A percentile compares a stretch with the other conserved stretches of the same genome.
These are phyloP conservation scores for Griposia aprilina DNA, from an alignment of 2,888 invertebrate species.

Conservation along the genomic window DNA sequence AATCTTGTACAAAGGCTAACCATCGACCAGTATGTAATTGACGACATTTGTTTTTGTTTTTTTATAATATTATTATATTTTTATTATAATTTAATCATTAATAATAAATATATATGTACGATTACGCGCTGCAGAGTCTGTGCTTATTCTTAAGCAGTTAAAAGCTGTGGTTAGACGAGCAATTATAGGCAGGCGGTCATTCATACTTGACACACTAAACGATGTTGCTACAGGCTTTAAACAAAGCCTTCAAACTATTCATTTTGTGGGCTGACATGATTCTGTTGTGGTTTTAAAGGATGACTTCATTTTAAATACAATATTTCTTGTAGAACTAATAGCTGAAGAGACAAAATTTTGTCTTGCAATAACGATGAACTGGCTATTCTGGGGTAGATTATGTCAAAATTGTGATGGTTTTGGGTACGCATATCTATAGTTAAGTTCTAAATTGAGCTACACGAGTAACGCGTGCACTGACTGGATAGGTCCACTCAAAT, in stretches of 20 bases:
- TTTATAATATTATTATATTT: too few relatives aligned
- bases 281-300: slow-evolving; percentile 23
- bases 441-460: too few relatives aligned
- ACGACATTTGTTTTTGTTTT: too few relatives aligned
- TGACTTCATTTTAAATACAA: slow-evolving; percentile 22
- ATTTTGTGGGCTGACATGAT: slow-evolving; percentile 47
- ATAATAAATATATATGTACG: not conserved
- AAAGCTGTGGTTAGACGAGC: slow-evolving; percentile 60
- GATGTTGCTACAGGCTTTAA: slow-evolving; percentile 42
- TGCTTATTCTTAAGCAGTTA: slow-evolving; percentile 48
- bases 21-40: too few relatives aligned
- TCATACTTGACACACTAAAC: slow-evolving; percentile 67
- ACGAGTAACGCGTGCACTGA: too few relatives aligned
- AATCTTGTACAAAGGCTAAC: not conserved
- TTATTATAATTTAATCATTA: too few relatives aligned
- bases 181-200: slow-evolving; percentile 59
- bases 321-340: not conserved
- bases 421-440: too few relatives aligned
- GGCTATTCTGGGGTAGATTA: too few relatives aligned
- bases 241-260: slow-evolving; percentile 50
- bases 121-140: slow-evolving; percentile 13
- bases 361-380: not conserved
- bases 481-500: too few relatives aligned
- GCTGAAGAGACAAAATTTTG: not conserved
- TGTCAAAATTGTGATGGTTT: not conserved